These are phyloP conservation scores for Rhynchomys soricoides DNA, from an alignment of 2,113 vertebrate genomes.

Conservation along the genomic window DNA sequence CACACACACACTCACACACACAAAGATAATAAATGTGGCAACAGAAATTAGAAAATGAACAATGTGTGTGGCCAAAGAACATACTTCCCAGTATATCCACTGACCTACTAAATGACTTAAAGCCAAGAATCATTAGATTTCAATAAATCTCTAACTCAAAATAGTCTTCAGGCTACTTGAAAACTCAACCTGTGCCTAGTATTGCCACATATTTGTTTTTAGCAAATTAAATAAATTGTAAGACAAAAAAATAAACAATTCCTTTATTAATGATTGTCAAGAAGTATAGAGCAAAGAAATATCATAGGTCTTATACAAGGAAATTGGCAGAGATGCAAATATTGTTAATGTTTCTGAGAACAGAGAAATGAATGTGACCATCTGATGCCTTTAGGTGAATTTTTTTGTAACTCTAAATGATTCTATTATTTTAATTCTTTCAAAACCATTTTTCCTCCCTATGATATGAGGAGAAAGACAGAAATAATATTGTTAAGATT, in stretches of 20 bases:
- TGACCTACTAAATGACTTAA: not conserved
- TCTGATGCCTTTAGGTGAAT: not conserved
- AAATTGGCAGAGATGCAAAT: not conserved
- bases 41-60: not conserved
- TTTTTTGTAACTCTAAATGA: not conserved
- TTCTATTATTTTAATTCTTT: not conserved
- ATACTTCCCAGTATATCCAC: not conserved
- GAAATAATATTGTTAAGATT: not conserved
- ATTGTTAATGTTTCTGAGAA: not conserved
- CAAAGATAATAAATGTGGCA: too few relatives aligned
- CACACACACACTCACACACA: too few relatives aligned
- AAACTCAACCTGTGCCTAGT: not conserved
- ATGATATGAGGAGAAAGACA: not conserved
- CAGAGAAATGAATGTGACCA: not conserved
- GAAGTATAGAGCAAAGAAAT: not conserved
- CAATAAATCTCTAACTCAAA: not conserved
- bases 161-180: not conserved
- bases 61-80: not conserved
- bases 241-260: not conserved
- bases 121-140: not conserved
- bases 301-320: not conserved
- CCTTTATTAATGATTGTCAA: not conserved
- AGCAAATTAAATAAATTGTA: not conserved
- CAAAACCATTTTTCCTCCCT: too few relatives aligned
- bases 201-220: not conserved